phyloP scores from a whole-genome alignment of 2,113 vertebrate genomes.

The Semicossyphus pulcher region DNA sequence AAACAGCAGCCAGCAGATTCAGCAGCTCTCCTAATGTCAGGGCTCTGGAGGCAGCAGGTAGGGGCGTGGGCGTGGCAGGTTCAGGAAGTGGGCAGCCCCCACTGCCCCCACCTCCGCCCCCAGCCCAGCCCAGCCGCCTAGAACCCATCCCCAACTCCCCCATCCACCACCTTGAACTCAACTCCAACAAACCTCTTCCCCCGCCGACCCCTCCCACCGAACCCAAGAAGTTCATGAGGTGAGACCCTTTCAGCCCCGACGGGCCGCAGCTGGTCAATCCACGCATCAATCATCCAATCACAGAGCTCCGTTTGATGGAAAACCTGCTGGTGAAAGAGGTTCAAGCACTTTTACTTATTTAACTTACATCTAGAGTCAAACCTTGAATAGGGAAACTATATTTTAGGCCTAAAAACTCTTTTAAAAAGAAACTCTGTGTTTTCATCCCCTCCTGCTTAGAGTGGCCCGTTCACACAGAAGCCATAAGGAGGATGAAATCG shows the following conservation, averaged over 20 bases:
- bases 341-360: slow-evolving; percentile 14
- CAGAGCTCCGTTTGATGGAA: slow-evolving; percentile 7
- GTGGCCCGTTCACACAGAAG: slow-evolving; percentile 14
- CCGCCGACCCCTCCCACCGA: slow-evolving; percentile 96
- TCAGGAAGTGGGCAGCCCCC: slow-evolving; percentile 89
- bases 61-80: slow-evolving; percentile 80
- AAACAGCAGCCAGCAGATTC: slow-evolving; percentile 93
- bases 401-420: slow-evolving; percentile 2
- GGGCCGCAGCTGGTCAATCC: slow-evolving; percentile 50
- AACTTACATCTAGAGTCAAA: slow-evolving; percentile 6
- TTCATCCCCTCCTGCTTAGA: slow-evolving; percentile 11
- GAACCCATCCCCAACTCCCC: slow-evolving; percentile 98
- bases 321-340: neutral
- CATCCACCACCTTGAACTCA: slow-evolving; percentile 96
- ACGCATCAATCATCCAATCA: slow-evolving; percentile 57
- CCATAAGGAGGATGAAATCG: slow-evolving; percentile 42
- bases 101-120: slow-evolving; percentile 88
- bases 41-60: slow-evolving; percentile 93
- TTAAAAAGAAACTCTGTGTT: slow-evolving; percentile 2
- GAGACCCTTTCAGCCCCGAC: slow-evolving; percentile 84
- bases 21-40: slow-evolving; percentile 97
- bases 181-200: slow-evolving; percentile 98
- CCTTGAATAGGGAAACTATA: neutral
- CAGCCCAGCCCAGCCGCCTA: slow-evolving; percentile 90
- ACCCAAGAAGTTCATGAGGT: slow-evolving; percentile 99